A percentile compares a stretch with the other conserved stretches of the same genome.
Evolutionary conservation across 2,797 vertebrate species (phyloP).

Genomic region (Poecile montanus): DNA sequence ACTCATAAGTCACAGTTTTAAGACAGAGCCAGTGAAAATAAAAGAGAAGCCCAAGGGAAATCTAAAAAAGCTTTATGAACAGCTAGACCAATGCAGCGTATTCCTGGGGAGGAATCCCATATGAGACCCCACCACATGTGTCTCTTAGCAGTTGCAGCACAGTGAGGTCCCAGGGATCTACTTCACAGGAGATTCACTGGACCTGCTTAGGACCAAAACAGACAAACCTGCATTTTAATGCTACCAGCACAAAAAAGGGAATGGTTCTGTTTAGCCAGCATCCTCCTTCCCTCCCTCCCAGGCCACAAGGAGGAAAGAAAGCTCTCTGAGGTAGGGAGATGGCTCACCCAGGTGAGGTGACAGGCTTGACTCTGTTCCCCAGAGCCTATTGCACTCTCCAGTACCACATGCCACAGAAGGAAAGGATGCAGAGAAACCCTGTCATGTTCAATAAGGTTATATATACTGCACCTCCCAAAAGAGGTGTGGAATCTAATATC

Average conservation of each 20-base stretch:
- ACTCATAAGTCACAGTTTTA: not conserved
- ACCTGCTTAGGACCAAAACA: not conserved
- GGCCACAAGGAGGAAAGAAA: not conserved
- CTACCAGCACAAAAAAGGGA: not conserved
- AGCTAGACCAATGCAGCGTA: not conserved
- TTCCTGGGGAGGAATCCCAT: not conserved
- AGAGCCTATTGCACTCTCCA: not conserved
- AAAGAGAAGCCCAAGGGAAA: not conserved
- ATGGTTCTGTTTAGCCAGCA: not conserved
- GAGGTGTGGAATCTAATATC: not conserved
- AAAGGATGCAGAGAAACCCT: not conserved
- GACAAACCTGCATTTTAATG: not conserved
- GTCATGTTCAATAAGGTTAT: not conserved
- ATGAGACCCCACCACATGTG: accelerated
- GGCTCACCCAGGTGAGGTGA: not conserved
- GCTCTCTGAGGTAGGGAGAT: not conserved
- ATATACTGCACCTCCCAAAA: not conserved
- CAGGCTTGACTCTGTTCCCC: not conserved
- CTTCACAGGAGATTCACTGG: not conserved
- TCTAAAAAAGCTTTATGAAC: not conserved
- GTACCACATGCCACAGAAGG: not conserved
- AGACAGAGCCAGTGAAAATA: not conserved
- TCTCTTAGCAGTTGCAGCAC: not conserved
- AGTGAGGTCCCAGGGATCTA: not conserved
- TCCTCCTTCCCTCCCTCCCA: not conserved